Evolutionary conservation across 1,140 invertebrate genomes (phyloP).

Genomic region (Hormaphis cornu): DNA sequence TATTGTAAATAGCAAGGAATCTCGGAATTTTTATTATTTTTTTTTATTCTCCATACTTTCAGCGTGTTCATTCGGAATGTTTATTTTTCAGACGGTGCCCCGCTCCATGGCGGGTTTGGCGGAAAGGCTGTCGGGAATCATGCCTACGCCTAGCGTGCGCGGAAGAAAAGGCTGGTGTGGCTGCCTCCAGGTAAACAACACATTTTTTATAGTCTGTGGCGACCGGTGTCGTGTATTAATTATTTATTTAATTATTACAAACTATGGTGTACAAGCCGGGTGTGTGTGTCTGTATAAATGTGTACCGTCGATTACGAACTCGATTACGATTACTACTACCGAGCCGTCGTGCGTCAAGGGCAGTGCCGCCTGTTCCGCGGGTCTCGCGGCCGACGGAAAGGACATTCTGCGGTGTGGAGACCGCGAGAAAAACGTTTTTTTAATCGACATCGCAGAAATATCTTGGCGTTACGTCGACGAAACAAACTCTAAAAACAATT

Average conservation of each 20-base stretch:
- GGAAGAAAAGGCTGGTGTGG: conserved; percentile 53
- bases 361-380: too few relatives aligned
- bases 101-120: conserved; percentile 25
- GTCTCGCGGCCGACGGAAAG: too few relatives aligned
- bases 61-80: background rate
- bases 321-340: background rate
- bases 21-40: background rate
- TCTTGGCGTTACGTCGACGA: too few relatives aligned
- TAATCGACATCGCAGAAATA: background rate
- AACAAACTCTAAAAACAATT: too few relatives aligned
- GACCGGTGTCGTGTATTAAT: too few relatives aligned
- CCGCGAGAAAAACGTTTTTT: background rate
- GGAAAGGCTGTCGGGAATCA: conserved; percentile 14
- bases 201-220: background rate
- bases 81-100: conserved; percentile 28
- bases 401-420: background rate
- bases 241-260: too few relatives aligned
- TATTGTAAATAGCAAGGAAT: background rate
- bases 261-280: too few relatives aligned
- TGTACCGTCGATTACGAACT: too few relatives aligned
- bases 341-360: conserved; percentile 3
- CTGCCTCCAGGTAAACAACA: conserved; percentile 48
- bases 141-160: conserved; percentile 48
- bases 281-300: too few relatives aligned
- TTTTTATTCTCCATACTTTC: background rate